Base-by-base conservation (phyloP, 2,797 vertebrate genomes). In the Catamblyrhynchus diadema region DNA sequence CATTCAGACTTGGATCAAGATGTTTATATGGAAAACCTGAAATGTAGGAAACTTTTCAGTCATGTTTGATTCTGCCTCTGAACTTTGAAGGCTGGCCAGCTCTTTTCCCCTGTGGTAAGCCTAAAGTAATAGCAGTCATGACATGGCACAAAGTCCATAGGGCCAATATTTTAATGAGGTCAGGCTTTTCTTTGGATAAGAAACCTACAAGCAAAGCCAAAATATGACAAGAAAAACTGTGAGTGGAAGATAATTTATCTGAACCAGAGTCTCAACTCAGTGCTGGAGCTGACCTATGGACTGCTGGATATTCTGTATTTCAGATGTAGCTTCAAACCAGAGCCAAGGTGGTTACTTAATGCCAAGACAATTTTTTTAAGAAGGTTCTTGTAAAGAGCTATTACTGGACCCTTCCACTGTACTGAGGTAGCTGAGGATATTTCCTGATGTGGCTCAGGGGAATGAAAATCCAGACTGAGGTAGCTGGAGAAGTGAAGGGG, bases 101-200 rank as follows among this genome's bases (percentile, higher is more conserved):
- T 65, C 59, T 70, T 79, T 84, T 37, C 56, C 47, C 59, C 66
- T 41, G 32, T 33, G 47, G 70, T 41, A 59, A 88, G 51, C 1
- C 0, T 42, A 72, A 72, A 94, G 69, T 39, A 86, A 78, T 7
- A 83, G 66, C 47, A 59, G 47, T 56, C 37, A 48, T 7, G 35
- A 77, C 77, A 93, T 17, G 62, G 72, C 62, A 79, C 42, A 42
- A 64, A 77, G 60, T 64, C 71, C 78, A 67, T 3, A 64, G 56
- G 74, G 42, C 51, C 25, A 87, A 57, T 60, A 69, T 73, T 81
- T 90, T 80, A 82, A 53, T 24, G 67, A 87, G 27, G 67, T 82
- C 81, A 89, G 60, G 60, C 33, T 87, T 95, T 96, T 91, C 54
- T 80, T 81, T 93, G 81, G 86, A 77, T 65, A 42, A 87, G 30